phyloP scores from a whole-genome alignment of 2,888 invertebrate species.

The Stramonita haemastoma region DNA sequence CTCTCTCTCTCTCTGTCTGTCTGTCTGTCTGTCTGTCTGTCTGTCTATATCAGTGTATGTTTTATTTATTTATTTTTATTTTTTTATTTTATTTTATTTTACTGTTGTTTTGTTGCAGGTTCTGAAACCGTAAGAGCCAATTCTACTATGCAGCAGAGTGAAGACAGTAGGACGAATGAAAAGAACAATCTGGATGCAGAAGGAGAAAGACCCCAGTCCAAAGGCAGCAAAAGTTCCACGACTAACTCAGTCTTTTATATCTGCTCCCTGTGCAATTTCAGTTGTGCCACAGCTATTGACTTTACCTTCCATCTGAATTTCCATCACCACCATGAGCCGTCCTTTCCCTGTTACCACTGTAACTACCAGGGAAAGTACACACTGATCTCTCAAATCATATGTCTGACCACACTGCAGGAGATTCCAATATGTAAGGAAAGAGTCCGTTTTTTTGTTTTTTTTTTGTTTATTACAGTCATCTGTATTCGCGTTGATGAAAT shows the following conservation, averaged over 20 bases:
- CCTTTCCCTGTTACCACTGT: constrained; percentile 31
- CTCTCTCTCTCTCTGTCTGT: too few species aligned
- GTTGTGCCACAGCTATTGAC: constrained; percentile 25
- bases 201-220: background rate
- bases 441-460: background rate
- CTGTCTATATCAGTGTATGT: too few species aligned
- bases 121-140: background rate
- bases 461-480: background rate
- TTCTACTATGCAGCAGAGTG: background rate
- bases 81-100: too few species aligned
- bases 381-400: constrained; percentile 36
- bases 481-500: background rate
- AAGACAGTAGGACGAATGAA: background rate
- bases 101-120: too few species aligned
- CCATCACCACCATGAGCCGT: background rate
- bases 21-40: too few species aligned
- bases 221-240: background rate
- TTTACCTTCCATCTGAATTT: constrained; percentile 36
- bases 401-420: constrained; percentile 18
- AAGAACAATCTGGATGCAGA: background rate
- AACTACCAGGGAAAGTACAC: constrained; percentile 32
- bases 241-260: background rate
- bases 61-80: too few species aligned
- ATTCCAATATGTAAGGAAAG: background rate
- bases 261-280: constrained; percentile 27